Conservation (phyloP, 2,113 vertebrate genomes). For the Cariama cristata region DNA sequence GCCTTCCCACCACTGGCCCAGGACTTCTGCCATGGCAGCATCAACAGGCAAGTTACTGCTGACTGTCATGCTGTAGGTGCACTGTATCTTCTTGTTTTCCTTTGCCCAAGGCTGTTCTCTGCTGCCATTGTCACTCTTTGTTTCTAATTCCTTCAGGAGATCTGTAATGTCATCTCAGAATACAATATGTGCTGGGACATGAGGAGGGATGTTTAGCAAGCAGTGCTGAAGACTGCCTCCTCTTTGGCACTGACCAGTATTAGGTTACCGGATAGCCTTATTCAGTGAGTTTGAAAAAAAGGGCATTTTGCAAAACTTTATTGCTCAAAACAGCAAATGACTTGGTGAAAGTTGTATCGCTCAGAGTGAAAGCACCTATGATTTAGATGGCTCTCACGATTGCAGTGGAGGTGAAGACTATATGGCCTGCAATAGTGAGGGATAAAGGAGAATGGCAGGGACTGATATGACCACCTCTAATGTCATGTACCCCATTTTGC, state of each 20-base stretch:
- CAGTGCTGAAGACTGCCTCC: not conserved
- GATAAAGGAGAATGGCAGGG: not conserved
- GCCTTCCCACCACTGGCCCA: not conserved
- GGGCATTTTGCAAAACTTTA: not conserved
- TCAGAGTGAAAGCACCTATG: not conserved
- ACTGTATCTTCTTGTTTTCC: not conserved
- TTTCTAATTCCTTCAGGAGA: not conserved
- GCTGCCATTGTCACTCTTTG: not conserved
- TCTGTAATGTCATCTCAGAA: not conserved
- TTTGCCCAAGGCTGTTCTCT: not conserved
- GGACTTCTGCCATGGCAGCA: not conserved
- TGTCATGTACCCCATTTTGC: not conserved
- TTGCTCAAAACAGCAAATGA: not conserved
- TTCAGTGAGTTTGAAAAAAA: not conserved
- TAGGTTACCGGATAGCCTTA: not conserved
- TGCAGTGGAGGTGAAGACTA: not conserved
- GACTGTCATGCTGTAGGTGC: not conserved
- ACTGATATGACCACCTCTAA: not conserved
- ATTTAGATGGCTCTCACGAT: not conserved
- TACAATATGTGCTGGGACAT: not conserved
- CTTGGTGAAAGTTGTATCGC: not conserved
- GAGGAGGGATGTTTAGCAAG: not conserved
- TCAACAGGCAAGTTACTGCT: rapidly evolving
- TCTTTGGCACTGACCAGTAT: not conserved
- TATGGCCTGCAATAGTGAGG: not conserved